A percentile compares a stretch with the other conserved stretches of the same genome.
Conservation (phyloP, 2,797 vertebrate species). For the Scyliorhinus canicula region DNA sequence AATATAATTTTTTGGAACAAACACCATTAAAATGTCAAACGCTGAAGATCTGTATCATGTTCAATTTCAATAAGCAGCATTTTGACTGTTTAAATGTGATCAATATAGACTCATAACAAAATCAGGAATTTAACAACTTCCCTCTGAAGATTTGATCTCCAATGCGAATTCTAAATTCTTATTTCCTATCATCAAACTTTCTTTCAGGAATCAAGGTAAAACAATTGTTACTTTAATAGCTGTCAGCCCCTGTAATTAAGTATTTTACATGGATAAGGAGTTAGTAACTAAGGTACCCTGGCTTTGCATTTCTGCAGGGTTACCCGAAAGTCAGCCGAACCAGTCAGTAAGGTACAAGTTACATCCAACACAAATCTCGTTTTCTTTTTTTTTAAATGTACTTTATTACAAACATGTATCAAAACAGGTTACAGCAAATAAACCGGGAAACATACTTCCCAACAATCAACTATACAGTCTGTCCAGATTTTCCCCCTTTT, state of each 20-base stretch:
- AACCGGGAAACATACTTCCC: too few species aligned
- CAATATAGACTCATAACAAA: neutral
- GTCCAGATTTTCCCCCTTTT: too few species aligned
- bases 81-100: neutral
- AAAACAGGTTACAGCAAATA: too few species aligned
- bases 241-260: neutral
- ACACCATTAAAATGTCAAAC: constrained; percentile 18
- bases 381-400: too few species aligned
- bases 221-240: neutral
- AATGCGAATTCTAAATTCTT: neutral
- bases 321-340: neutral
- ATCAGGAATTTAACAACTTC: neutral
- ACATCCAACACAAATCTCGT: too few species aligned
- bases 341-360: too few species aligned
- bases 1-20: neutral
- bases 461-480: too few species aligned
- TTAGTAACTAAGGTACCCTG: neutral
- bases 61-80: neutral
- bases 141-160: neutral
- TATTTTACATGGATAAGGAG: neutral
- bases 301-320: neutral
- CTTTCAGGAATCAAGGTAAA: neutral
- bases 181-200: neutral
- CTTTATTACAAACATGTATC: too few species aligned
- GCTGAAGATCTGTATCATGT: neutral